Evolutionary conservation across 2,113 vertebrate genomes (phyloP).

Genomic region (Alethe diademata): DNA sequence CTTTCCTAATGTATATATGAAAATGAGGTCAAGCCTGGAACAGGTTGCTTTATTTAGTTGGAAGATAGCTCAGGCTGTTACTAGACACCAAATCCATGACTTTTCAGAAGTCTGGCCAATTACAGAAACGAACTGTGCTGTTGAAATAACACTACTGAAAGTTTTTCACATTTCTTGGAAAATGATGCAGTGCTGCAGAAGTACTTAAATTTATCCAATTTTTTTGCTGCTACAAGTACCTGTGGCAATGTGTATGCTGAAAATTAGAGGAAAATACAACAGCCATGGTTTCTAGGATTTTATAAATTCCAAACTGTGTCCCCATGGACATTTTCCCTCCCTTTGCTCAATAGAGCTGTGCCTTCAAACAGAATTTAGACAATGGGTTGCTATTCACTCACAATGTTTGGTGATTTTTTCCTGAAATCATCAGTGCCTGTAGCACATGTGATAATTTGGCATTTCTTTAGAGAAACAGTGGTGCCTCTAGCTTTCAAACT

Average conservation of each 20-base stretch:
- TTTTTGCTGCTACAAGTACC: background rate
- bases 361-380: background rate
- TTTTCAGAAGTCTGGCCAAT: background rate
- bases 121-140: background rate
- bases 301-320: background rate
- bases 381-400: background rate
- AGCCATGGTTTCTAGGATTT: background rate
- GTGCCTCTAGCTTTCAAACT: background rate
- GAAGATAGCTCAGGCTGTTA: background rate
- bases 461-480: background rate
- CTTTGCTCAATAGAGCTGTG: background rate
- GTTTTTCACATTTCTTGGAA: background rate
- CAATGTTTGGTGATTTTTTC: background rate
- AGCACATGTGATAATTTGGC: background rate
- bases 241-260: background rate
- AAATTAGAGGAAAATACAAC: background rate
- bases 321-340: background rate
- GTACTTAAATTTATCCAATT: background rate
- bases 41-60: slow-evolving; percentile 13
- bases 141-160: background rate
- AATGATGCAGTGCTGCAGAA: background rate
- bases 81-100: background rate
- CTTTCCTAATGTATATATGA: slow-evolving; percentile 34
- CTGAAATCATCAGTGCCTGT: background rate
- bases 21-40: slow-evolving; percentile 36